Evolutionary conservation across 1,140 invertebrate genomes (phyloP).

Genomic region (Globodera ellingtonae): DNA sequence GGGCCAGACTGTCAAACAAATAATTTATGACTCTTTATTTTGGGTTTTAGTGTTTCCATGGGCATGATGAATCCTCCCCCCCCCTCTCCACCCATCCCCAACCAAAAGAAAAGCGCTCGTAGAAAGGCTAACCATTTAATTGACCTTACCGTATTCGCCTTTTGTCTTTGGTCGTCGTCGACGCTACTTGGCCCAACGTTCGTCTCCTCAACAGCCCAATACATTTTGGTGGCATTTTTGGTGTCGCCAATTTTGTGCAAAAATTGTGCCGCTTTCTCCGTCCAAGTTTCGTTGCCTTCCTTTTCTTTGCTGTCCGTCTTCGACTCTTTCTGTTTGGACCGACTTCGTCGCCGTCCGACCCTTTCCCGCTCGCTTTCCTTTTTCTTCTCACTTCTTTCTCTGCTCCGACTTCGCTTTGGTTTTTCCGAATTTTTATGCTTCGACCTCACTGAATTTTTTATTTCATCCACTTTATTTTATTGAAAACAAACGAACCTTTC

Average conservation of each 20-base stretch:
- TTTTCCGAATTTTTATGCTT: not conserved
- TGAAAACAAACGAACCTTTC: not conserved
- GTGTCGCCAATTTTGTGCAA: not conserved
- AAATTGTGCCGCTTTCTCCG: constrained; percentile 12
- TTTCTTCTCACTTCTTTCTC: not conserved
- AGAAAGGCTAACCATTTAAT: no score
- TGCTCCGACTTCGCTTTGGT: constrained; percentile 1
- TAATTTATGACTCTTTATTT: no score
- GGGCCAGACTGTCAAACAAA: no score
- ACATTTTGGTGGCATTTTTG: constrained; percentile 12
- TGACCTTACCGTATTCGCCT: not conserved
- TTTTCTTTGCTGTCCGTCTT: not conserved
- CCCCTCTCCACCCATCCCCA: no score
- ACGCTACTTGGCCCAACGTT: not conserved
- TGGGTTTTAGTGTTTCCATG: no score
- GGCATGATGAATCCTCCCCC: no score
- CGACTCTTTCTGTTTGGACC: constrained; percentile 5
- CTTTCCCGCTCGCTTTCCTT: not conserved
- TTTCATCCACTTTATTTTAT: not conserved
- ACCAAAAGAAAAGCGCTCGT: no score
- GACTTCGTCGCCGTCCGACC: constrained; percentile 7
- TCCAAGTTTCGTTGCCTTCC: not conserved
- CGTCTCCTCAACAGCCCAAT: not conserved
- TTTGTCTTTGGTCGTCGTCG: not conserved
- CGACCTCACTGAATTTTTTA: not conserved